Evolutionary conservation across 2,888 invertebrate genomes (phyloP).

Genomic region (Macrophya annulata): DNA sequence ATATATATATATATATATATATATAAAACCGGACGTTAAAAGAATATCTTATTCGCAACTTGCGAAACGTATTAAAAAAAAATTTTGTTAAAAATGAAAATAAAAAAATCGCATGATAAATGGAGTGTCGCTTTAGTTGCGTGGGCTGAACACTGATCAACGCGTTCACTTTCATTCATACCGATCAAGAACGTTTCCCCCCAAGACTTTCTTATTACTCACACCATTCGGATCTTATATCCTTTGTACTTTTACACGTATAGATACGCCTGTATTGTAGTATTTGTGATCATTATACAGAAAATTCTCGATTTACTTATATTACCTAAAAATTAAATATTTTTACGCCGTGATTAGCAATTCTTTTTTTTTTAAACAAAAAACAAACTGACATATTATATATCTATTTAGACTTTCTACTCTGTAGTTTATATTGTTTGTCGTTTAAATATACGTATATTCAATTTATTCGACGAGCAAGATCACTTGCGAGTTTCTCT

Average conservation of each 20-base stretch:
- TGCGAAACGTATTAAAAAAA: conserved; percentile 1
- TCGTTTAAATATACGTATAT: background rate
- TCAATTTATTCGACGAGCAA: background rate
- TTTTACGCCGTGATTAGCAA: background rate
- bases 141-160: conserved; percentile 29
- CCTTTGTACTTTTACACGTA: background rate
- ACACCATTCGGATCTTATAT: background rate
- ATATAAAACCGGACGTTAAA: background rate
- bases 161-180: conserved; percentile 35
- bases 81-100: no score
- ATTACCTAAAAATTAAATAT: background rate
- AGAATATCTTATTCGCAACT: background rate
- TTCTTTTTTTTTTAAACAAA: background rate
- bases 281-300: background rate
- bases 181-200: background rate
- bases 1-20: no score
- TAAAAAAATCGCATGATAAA: background rate
- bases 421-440: background rate
- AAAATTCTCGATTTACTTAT: background rate
- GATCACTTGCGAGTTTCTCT: background rate
- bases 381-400: background rate
- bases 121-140: conserved; percentile 5
- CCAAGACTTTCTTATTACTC: background rate
- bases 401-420: background rate
- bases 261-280: background rate